phyloP scores from a whole-genome alignment of 2,113 vertebrate species.

The Solea solea region DNA sequence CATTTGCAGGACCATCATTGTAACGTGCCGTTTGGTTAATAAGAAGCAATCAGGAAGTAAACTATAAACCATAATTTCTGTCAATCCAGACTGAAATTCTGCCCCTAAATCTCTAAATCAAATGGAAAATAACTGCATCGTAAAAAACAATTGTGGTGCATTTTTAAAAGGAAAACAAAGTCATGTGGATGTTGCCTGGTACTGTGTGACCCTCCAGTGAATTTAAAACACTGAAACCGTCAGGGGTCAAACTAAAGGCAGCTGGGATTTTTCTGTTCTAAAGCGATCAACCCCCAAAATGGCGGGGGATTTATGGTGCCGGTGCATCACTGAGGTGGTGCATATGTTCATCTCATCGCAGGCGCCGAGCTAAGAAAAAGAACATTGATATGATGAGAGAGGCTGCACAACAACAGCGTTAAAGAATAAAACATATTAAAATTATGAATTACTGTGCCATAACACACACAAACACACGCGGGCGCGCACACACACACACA shows the following conservation, averaged over 20 bases:
- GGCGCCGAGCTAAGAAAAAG: constrained; percentile 34
- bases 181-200: too few relatives aligned
- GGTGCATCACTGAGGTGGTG: constrained; percentile 19
- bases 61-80: too few relatives aligned
- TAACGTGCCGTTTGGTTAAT: too few relatives aligned
- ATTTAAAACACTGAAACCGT: constrained; percentile 17
- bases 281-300: constrained; percentile 36
- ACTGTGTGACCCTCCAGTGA: constrained; percentile 22
- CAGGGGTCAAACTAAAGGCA: constrained; percentile 11
- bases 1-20: too few relatives aligned
- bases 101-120: too few relatives aligned
- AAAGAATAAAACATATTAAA: not conserved
- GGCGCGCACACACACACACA: not conserved
- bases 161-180: too few relatives aligned
- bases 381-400: constrained; percentile 12
- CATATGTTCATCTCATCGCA: constrained; percentile 44
- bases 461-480: constrained; percentile 6
- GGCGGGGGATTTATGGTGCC: constrained; percentile 13
- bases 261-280: constrained; percentile 14
- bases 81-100: too few relatives aligned
- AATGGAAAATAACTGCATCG: too few relatives aligned
- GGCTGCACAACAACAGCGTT: constrained; percentile 23
- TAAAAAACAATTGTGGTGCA: too few relatives aligned
- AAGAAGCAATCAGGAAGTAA: too few relatives aligned
- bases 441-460: constrained; percentile 17